Base-by-base conservation (phyloP, 2,113 vertebrate species). In the Cyprinus carpio region DNA sequence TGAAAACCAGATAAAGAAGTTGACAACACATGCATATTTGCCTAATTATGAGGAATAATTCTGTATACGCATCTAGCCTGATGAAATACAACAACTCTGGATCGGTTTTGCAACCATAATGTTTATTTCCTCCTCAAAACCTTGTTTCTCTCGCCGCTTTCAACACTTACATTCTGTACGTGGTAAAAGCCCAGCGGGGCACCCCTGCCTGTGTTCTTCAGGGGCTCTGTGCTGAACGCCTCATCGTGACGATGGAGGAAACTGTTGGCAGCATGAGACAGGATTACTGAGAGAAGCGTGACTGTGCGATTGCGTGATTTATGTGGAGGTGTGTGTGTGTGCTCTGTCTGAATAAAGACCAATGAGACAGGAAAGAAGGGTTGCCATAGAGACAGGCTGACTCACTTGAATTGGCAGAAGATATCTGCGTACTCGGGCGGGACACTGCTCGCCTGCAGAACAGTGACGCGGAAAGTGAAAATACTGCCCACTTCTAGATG, bases 351-450 rank as follows among this genome's bases (percentile, higher is more conserved):
- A 82, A 46, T 76, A 60, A 43, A 84, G 12, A 37, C 23, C 29
- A 40, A 65, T 78, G 65, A 54, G n/a, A 37, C 29, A 10, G 64
- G 49, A 84, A 20, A 77, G n/a, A 60, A 34, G 46, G 71, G 65
- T 78, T 58, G 65, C 84, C 74, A 74, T 83, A 31, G 82, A 56
- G 72, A 87, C 75, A 29, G 25, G 27, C 75, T 64, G 27, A 94
- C 97, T 98, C 94, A 99, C 98, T 99, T 99, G 95, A 99, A 99
- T 87, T 99, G 98, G 91, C 98, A 99, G 93, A 99, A 99, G 90
- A 99, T 99, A 75, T 99, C 98, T 0, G 98, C 98, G 0, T 97
- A 99, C 86, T 99, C 98, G 0, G 97, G 96, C 2, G 94, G 96
- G 92, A 99, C 93, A 34, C 97, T 96, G 0, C 93, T 95, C 90